phyloP scores from a whole-genome alignment of 2,797 vertebrate species.

The Mallotus villosus region DNA sequence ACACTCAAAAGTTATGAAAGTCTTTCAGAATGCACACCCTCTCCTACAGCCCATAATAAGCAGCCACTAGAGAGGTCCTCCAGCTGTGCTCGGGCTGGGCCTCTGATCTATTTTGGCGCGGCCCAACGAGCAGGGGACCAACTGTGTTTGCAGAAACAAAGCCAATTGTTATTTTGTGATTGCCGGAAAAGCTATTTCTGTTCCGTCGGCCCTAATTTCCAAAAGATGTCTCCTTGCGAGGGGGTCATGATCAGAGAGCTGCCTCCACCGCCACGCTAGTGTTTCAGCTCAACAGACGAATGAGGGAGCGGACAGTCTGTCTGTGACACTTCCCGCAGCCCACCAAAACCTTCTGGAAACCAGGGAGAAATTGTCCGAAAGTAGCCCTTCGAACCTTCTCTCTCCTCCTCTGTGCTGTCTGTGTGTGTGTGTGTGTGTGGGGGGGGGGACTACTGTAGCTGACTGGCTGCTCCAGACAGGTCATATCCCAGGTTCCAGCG shows the following conservation, averaged over 20 bases:
- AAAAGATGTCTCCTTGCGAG: background rate
- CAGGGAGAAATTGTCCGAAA: too few relatives aligned
- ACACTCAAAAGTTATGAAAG: background rate
- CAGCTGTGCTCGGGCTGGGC: background rate
- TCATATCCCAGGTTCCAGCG: background rate
- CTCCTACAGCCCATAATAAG: background rate
- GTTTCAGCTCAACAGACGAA: too few relatives aligned
- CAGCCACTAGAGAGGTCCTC: background rate
- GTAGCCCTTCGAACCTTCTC: too few relatives aligned
- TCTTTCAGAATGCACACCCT: background rate
- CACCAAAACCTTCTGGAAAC: too few relatives aligned
- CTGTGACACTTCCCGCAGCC: too few relatives aligned
- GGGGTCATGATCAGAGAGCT: background rate
- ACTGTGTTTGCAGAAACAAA: background rate
- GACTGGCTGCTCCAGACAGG: background rate
- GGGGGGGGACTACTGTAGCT: too few relatives aligned
- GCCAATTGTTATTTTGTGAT: constrained; percentile 1
- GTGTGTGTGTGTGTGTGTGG: too few relatives aligned
- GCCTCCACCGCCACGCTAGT: background rate
- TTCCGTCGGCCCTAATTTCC: background rate
- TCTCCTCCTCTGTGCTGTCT: too few relatives aligned
- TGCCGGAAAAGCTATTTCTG: constrained; percentile 3
- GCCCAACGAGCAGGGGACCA: background rate
- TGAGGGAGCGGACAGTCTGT: too few relatives aligned
- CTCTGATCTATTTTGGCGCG: constrained; percentile 3